A percentile compares a stretch with the other conserved stretches of the same genome.
phyloP scores from a whole-genome alignment of 2,797 vertebrate species.

The Sus cebifrons region DNA sequence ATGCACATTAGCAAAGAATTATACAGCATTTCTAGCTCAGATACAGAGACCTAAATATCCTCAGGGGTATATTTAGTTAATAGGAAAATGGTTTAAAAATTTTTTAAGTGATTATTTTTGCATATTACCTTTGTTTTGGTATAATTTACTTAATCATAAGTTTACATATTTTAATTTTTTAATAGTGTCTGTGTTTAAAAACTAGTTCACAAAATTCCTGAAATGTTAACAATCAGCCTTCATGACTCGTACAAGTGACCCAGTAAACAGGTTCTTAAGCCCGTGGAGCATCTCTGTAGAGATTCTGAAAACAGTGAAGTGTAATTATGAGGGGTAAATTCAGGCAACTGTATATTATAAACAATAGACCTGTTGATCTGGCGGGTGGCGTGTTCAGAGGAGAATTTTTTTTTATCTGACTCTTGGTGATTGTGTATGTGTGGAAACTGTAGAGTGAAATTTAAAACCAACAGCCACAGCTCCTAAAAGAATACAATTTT shows the following conservation, averaged over 20 bases:
- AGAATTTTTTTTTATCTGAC: background rate
- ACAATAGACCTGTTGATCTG: background rate
- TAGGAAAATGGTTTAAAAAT: background rate
- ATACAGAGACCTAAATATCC: background rate
- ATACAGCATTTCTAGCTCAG: background rate
- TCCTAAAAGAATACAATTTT: background rate
- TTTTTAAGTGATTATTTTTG: background rate
- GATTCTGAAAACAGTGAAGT: too few relatives aligned
- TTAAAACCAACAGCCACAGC: background rate
- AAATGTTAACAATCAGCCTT: background rate
- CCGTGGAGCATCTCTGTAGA: fast-evolving
- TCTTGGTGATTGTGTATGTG: fast-evolving
- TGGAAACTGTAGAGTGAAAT: background rate
- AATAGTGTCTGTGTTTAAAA: background rate
- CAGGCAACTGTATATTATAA: fast-evolving
- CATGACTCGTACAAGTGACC: fast-evolving
- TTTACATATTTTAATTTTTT: background rate
- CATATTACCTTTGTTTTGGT: background rate
- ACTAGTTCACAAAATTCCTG: background rate
- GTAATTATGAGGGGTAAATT: too few relatives aligned
- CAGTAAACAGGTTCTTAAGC: background rate
- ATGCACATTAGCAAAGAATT: fast-evolving
- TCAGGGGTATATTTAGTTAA: background rate
- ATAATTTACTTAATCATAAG: background rate
- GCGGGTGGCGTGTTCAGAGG: fast-evolving